These are phyloP conservation scores for Drosophila malerkotliana DNA, from an alignment of 1,140 invertebrate genomes.

Conservation along the genomic window DNA sequence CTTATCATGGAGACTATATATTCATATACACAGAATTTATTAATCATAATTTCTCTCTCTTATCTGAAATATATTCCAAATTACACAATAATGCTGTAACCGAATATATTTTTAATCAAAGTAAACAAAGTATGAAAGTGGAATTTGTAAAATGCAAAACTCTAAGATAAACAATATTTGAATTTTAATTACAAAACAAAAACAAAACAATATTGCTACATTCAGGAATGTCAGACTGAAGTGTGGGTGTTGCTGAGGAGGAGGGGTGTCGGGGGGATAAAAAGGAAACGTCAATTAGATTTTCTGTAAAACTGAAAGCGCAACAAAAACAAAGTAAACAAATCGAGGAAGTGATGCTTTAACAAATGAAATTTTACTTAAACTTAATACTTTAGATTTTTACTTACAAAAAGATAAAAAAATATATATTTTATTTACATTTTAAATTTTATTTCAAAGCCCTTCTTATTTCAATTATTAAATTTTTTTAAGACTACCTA, in stretches of 20 bases:
- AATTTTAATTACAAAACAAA: slow-evolving; percentile 42
- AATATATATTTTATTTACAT: neutral
- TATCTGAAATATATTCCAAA: neutral
- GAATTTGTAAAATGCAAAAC: slow-evolving; percentile 31
- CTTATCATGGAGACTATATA: neutral
- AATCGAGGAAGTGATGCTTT: slow-evolving; percentile 14
- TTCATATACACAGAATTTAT: neutral
- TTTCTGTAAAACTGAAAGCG: slow-evolving; percentile 44
- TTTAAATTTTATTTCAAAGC: neutral
- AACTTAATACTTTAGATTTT: neutral
- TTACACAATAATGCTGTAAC: slow-evolving; percentile 3
- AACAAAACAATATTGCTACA: slow-evolving; percentile 15
- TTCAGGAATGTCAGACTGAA: slow-evolving; percentile 9
- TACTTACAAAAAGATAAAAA: neutral
- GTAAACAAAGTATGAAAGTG: slow-evolving; percentile 31
- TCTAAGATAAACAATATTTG: slow-evolving; percentile 29
- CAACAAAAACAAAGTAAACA: slow-evolving; percentile 43
- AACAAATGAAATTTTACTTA: neutral
- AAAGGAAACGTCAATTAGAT: slow-evolving; percentile 62
- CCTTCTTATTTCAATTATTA: neutral
- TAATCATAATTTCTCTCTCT: neutral
- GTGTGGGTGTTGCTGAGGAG: slow-evolving; percentile 1
- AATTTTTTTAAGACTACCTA: neutral
- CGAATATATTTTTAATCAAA: slow-evolving; percentile 15
- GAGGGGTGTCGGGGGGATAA: slow-evolving; percentile 4